Conservation (phyloP, 1,140 invertebrate species). For the Neodiprion pinetum region DNA sequence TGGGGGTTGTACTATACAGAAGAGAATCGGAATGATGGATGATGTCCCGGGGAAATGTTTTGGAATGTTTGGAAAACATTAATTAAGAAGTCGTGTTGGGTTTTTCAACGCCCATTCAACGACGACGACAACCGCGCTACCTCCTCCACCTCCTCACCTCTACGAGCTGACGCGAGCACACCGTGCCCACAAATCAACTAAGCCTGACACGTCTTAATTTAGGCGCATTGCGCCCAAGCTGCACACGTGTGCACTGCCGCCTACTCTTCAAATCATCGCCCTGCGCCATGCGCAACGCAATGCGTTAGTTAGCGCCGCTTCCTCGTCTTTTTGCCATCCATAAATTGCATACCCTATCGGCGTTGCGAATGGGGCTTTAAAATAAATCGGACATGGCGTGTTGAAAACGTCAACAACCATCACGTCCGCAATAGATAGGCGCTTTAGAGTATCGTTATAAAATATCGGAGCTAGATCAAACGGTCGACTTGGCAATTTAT, state of each 20-base stretch:
- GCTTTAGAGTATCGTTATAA: too few species aligned
- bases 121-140: neutral
- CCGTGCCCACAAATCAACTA: slow-evolving; percentile 43
- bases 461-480: too few species aligned
- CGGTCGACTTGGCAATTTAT: too few species aligned
- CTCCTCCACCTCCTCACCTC: neutral
- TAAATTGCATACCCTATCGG: too few species aligned
- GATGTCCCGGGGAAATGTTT: slow-evolving; percentile 17
- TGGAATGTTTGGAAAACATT: slow-evolving; percentile 43
- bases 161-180: slow-evolving; percentile 13
- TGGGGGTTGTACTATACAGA: neutral
- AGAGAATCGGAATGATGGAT: slow-evolving; percentile 35
- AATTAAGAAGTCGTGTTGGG: slow-evolving; percentile 45
- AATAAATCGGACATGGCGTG: slow-evolving; percentile 11
- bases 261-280: too few species aligned
- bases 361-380: slow-evolving; percentile 8
- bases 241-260: neutral
- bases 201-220: slow-evolving; percentile 52
- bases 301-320: too few species aligned
- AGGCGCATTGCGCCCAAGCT: slow-evolving; percentile 26
- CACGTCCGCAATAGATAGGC: neutral
- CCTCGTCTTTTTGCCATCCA: too few species aligned
- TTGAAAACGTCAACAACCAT: neutral
- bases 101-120: slow-evolving; percentile 25
- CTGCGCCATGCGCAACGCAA: too few species aligned